A percentile compares a stretch with the other conserved stretches of the same genome.
Conservation (phyloP, 2,888 invertebrate genomes). For the Euplexia lucipara region DNA sequence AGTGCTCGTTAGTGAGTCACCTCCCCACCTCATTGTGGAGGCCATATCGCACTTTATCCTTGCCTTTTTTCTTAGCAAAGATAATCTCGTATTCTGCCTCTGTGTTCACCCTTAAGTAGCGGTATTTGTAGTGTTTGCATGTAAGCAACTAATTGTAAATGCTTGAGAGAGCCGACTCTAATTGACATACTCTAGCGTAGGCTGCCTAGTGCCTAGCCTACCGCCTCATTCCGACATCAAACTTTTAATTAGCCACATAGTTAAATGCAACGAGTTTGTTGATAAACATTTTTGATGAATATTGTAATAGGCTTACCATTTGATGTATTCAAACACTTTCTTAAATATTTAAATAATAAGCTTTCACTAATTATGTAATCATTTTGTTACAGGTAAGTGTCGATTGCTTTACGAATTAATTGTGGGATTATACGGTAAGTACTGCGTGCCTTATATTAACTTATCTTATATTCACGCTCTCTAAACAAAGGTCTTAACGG, state of each 20-base stretch:
- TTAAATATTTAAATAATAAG: conserved; percentile 42
- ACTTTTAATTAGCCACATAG: conserved; percentile 48
- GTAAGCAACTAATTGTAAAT: conserved; percentile 38
- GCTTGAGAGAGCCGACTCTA: conserved; percentile 40
- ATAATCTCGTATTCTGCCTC: conserved; percentile 50
- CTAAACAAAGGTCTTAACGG: conserved; percentile 63
- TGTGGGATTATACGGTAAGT: conserved; percentile 55
- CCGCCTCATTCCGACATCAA: conserved; percentile 18
- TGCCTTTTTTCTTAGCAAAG: conserved; percentile 48
- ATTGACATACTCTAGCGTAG: conserved; percentile 45
- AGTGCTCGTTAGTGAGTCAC: conserved; percentile 81
- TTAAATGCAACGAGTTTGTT: conserved; percentile 24
- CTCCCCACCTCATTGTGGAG: conserved; percentile 53
- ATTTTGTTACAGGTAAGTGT: conserved; percentile 84
- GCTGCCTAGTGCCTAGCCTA: background rate
- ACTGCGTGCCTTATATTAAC: conserved; percentile 20
- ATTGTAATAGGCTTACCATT: conserved; percentile 25
- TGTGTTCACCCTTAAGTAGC: conserved; percentile 23
- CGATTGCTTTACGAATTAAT: conserved; percentile 50
- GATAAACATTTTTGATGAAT: conserved; percentile 20
- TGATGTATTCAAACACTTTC: conserved; percentile 46
- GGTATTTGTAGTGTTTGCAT: conserved; percentile 40
- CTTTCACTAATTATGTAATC: conserved; percentile 64
- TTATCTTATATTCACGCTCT: conserved; percentile 66
- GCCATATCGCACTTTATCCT: conserved; percentile 57